Evolutionary conservation across 2,888 invertebrate species (phyloP).

Genomic region (Mythimna impura): DNA sequence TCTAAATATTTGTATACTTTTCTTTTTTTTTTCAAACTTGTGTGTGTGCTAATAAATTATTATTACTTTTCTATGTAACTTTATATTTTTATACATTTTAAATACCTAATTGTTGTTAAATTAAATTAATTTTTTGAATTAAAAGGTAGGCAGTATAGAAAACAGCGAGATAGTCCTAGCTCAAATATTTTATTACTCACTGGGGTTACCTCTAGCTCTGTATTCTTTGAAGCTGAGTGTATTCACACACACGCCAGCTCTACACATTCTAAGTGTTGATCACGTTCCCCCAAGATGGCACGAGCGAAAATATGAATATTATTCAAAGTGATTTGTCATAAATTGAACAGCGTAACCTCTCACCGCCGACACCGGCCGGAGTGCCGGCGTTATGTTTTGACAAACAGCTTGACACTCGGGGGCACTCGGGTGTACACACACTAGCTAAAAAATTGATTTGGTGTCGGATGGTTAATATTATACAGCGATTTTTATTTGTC

Average conservation of each 20-base stretch:
- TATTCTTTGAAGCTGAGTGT: background rate
- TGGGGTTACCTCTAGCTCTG: too few relatives aligned
- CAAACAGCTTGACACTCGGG: constrained; percentile 36
- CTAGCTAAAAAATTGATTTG: background rate
- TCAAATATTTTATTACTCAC: background rate
- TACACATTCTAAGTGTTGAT: constrained; percentile 30
- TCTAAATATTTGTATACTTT: too few relatives aligned
- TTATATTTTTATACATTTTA: too few relatives aligned
- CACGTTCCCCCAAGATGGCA: constrained; percentile 48
- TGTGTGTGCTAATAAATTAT: too few relatives aligned
- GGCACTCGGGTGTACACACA: background rate
- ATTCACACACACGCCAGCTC: constrained; percentile 2
- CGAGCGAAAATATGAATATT: constrained; percentile 79
- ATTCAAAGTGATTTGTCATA: constrained; percentile 85
- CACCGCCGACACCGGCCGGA: constrained; percentile 1
- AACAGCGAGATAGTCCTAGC: too few relatives aligned
- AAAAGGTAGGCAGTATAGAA: too few relatives aligned
- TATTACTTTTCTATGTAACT: too few relatives aligned
- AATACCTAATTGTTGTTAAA: too few relatives aligned
- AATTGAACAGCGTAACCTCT: constrained; percentile 74
- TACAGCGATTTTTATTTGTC: background rate
- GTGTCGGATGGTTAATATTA: background rate
- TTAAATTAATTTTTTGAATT: too few relatives aligned
- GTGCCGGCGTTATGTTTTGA: constrained; percentile 34
- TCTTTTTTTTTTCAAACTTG: too few relatives aligned